phyloP scores from a whole-genome alignment of 2,888 invertebrate species.

The Drosophila helvetica region DNA sequence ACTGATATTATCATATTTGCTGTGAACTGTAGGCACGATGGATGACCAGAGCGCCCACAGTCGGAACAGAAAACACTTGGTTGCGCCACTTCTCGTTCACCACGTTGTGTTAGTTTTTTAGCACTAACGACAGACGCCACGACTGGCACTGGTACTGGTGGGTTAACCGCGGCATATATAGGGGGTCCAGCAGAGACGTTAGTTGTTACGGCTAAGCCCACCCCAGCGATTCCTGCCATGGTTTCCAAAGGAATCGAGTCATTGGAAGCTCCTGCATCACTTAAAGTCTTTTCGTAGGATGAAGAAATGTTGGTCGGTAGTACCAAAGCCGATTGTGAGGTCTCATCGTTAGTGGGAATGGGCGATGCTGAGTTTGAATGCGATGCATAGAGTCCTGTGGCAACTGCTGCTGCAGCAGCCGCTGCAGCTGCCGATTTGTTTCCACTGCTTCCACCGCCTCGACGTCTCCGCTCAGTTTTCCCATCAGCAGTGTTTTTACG shows the following conservation, averaged over 20 bases:
- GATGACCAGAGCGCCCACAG: conserved; percentile 99
- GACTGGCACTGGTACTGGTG: conserved; percentile 15
- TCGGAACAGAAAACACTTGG: conserved; percentile 99
- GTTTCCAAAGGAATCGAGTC: conserved; percentile 67
- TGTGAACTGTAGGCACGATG: conserved; percentile 98
- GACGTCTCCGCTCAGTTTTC: conserved; percentile 69
- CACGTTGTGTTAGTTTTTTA: conserved; percentile 77
- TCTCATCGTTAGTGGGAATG: conserved; percentile 84
- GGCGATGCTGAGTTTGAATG: conserved; percentile 84
- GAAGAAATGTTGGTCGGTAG: conserved; percentile 58
- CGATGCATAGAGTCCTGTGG: conserved; percentile 80
- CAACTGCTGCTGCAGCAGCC: conserved; percentile 69
- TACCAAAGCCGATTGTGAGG: conserved; percentile 84
- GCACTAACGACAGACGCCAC: conserved; percentile 61
- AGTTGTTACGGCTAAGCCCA: conserved; percentile 34
- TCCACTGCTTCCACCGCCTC: conserved; percentile 65
- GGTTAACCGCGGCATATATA: conserved; percentile 42
- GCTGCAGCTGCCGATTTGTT: conserved; percentile 71
- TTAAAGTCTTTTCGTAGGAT: conserved; percentile 71
- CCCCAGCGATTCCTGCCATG: conserved; percentile 57
- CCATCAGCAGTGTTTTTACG: conserved; percentile 77
- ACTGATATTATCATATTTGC: conserved; percentile 99
- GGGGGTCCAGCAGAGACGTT: conserved; percentile 49
- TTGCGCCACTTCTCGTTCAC: conserved; percentile 86
- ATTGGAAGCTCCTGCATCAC: conserved; percentile 71